Evolutionary conservation across 2,797 vertebrate genomes (phyloP), one percentile per base, ranked within the genome.

Genomic region (Champsocephalus gunnari): DNA sequence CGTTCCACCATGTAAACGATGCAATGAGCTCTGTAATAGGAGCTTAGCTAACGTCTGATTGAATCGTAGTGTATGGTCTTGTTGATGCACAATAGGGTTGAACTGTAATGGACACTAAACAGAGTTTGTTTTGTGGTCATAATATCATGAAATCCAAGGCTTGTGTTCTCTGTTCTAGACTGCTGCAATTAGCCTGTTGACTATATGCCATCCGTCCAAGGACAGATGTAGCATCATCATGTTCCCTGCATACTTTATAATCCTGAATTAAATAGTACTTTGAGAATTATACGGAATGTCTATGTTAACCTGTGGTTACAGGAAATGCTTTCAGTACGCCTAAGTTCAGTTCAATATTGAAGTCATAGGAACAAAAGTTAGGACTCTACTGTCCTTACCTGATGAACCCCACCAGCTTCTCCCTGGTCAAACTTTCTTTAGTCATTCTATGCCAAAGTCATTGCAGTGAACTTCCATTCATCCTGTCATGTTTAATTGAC

Each of bases 1-100:
- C 76, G 84, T 92, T 93, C 89, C 88, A 90, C 89, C 94, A 94
- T 94, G 93, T 93, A 95, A 95, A 95, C 92, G 92, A 93, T 92
- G 92, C 92, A 94, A 89, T 75, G 84, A 88, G 86, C 82, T 90
- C 83, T 75, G 93, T 95, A 95, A 95, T 94, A 90, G 84, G 93
- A 95, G 92, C 90, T 92, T 81, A 89, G 86, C 88, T 84, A 88
- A 91, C 85, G 86, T 88, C 90, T 93, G 92, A 95, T 95, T 95
- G 92, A 95, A 94, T 93, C 86, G 85, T 89, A 91, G 80, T 90
- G 86, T 92, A 92, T 91, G 90, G 82, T 87, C 86, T 91, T 92
- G 86, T 89, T 90, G 87, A 87, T 88, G 81, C 88, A 81, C 92
- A 87, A 90, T 89, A 90, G 90, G 88, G 77, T 88, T 89, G 83